phyloP scores from a whole-genome alignment of 1,140 invertebrate species.

The Drosophila pectinifera region DNA sequence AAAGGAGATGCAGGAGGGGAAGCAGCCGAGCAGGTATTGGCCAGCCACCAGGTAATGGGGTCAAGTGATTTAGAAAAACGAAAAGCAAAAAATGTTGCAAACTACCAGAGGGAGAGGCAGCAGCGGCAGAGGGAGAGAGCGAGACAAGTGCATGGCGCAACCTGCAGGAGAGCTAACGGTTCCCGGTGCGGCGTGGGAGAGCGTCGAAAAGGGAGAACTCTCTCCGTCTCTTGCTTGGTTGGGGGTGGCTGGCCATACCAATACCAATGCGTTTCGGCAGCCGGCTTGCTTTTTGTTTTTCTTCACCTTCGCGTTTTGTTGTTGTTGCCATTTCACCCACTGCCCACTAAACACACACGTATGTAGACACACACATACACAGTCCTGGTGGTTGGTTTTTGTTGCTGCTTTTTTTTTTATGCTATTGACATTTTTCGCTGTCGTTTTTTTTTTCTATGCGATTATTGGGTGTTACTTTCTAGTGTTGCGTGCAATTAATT shows the following conservation, averaged over 20 bases:
- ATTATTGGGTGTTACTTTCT: conserved; percentile 52
- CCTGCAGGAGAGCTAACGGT: conserved; percentile 52
- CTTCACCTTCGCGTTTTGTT: conserved; percentile 44
- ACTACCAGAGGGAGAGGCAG: conserved; percentile 22
- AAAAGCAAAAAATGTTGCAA: conserved; percentile 48
- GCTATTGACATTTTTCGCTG: conserved; percentile 76
- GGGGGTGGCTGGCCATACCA: conserved; percentile 53
- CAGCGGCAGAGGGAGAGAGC: conserved; percentile 1
- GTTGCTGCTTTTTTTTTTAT: conserved; percentile 63
- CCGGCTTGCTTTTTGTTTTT: conserved; percentile 64
- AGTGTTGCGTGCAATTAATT: conserved; percentile 72
- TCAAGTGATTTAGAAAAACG: conserved; percentile 78
- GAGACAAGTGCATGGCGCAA: conserved; percentile 65
- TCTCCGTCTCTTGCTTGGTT: conserved; percentile 36
- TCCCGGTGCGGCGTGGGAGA: conserved; percentile 44
- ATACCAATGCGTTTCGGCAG: conserved; percentile 24
- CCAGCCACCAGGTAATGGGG: conserved; percentile 79
- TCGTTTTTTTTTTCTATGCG: conserved; percentile 30
- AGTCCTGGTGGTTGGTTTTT: conserved; percentile 75
- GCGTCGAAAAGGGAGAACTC: conserved; percentile 28
- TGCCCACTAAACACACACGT: conserved; percentile 37
- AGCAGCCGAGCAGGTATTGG: conserved; percentile 50
- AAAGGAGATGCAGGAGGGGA: conserved; percentile 11
- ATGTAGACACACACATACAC: conserved; percentile 29
- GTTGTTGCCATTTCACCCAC: conserved; percentile 28